Conservation (phyloP, 2,113 vertebrate species). For the Sialia sialis region DNA sequence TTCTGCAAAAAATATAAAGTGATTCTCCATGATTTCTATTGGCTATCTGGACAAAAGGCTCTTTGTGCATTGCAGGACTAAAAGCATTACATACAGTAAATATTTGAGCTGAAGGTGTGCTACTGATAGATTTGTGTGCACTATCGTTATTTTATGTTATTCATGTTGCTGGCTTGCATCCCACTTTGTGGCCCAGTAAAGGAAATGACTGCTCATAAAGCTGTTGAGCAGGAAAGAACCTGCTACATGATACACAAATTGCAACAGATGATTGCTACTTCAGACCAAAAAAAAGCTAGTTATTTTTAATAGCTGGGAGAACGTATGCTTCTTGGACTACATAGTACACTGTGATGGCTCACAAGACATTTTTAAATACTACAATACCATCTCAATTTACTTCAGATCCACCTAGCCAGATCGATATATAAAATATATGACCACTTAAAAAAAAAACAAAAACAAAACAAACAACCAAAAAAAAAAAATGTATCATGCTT, state of each 20-base stretch:
- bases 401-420: not conserved
- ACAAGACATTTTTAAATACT: not conserved
- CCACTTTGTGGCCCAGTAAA: not conserved
- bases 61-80: slow-evolving; percentile 6
- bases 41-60: slow-evolving; percentile 8
- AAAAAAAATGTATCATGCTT: not conserved
- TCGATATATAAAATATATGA: not conserved
- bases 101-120: slow-evolving; percentile 57
- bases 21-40: not conserved
- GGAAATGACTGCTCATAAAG: not conserved
- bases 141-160: not conserved
- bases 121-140: slow-evolving; percentile 10
- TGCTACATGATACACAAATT: not conserved
- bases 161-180: not conserved
- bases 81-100: slow-evolving; percentile 37
- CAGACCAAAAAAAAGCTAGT: not conserved
- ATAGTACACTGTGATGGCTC: not conserved
- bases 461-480: not conserved
- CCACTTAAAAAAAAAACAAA: not conserved
- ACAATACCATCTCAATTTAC: not conserved
- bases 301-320: not conserved
- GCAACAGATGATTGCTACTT: not conserved
- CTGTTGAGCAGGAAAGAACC: not conserved
- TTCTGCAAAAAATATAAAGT: not conserved
- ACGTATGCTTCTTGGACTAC: not conserved